Base-by-base conservation (phyloP, 2,888 invertebrate genomes). In the Dicranocentrus wangi region DNA sequence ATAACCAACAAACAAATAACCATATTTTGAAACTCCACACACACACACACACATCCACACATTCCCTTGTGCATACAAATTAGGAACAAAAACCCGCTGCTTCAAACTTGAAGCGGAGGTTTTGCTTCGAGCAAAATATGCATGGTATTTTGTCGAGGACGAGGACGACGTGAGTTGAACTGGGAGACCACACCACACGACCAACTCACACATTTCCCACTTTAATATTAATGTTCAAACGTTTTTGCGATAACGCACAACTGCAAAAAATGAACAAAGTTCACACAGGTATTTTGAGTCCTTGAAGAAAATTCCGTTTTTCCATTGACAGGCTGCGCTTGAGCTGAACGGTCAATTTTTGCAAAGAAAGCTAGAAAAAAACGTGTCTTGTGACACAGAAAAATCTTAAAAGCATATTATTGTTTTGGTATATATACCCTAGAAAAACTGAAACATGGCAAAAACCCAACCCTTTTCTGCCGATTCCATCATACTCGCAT, bases 121-220 rank as follows among this genome's bases (percentile, higher is more conserved):
- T 43, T 73, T 39, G 51, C 65, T 65, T 39, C 19, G 53, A 65
- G 65, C 63, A 39, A 39, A 23, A 60, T 43, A 19, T 7, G 28
- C 23, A n/a, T 39, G 32, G 32, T 32, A 32, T 32, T 32, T 32
- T 10, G n/a, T n/a, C n/a, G n/a, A n/a, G n/a, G n/a, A n/a, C n/a
- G n/a, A n/a, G n/a, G n/a, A n/a, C n/a, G n/a, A n/a, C n/a, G n/a
- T n/a, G n/a, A n/a, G n/a, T n/a, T n/a, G n/a, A n/a, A 28, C n/a
- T n/a, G 32, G 61, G 51, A 28, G 73, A 65, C 73, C 73, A 73
- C 63, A 73, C 73, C n/a, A n/a, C n/a, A n/a, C n/a, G n/a, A n/a
- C n/a, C 63, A 73, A 53, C 32, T 73, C 73, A 73, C 73, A 73
- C 65, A 63, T 73, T 73, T 73, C 63, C 53, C n/a, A 73, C 32